A percentile compares a stretch with the other conserved stretches of the same genome.
phyloP scores from a whole-genome alignment of 2,113 vertebrate genomes.

The Hippocampus guttulatus region DNA sequence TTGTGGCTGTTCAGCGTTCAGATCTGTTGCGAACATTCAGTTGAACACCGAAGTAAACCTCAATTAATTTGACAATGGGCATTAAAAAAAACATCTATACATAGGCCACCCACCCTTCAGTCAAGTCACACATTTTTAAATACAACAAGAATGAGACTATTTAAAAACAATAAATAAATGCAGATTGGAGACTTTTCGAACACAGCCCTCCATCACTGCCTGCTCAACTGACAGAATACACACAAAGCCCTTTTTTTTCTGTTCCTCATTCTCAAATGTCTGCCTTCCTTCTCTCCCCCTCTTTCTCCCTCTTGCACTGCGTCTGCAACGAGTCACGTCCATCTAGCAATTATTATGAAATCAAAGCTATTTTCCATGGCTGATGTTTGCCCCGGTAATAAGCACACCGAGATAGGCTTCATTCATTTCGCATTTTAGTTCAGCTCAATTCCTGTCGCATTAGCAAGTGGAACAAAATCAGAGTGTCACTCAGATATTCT shows the following conservation, averaged over 20 bases:
- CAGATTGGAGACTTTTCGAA: background rate
- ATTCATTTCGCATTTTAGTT: constrained; percentile 79
- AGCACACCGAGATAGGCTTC: constrained; percentile 65
- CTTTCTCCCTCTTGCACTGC: constrained; percentile 42
- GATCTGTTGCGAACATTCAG: background rate
- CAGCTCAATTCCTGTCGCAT: constrained; percentile 88
- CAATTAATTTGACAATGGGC: background rate
- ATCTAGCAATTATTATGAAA: constrained; percentile 74
- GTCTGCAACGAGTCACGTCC: constrained; percentile 66
- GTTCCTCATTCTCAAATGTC: background rate
- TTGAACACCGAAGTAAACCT: background rate
- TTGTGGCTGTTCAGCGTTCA: background rate
- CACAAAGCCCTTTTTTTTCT: constrained; percentile 21
- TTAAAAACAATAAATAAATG: background rate
- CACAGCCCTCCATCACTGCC: background rate
- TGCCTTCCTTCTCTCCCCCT: background rate
- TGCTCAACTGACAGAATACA: constrained; percentile 23
- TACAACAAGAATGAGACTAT: background rate
- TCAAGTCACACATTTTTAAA: background rate
- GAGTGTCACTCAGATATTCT: constrained; percentile 83
- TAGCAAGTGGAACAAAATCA: constrained; percentile 78
- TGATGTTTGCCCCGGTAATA: constrained; percentile 71
- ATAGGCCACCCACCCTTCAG: too few species aligned
- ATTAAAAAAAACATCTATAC: background rate
- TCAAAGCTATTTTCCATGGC: constrained; percentile 73